These are phyloP conservation scores for Connochaetes taurinus DNA, from an alignment of 2,113 vertebrate species.

Conservation along the genomic window DNA sequence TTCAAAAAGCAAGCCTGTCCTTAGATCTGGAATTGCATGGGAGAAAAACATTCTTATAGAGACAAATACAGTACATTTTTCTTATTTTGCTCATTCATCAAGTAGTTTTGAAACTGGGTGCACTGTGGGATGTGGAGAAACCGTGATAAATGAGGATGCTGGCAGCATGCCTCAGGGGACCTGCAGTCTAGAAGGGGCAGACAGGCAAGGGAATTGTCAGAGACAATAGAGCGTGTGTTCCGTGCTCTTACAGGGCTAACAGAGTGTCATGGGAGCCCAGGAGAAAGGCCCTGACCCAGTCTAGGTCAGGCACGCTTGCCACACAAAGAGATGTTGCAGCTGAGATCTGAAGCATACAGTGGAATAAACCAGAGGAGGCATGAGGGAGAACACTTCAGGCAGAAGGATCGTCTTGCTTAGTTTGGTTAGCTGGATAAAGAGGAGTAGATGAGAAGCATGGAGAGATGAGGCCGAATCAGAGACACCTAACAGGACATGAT, in stretches of 20 bases:
- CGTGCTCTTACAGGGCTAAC: neutral
- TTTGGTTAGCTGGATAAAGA: neutral
- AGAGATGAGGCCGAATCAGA: neutral
- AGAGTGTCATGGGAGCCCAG: neutral
- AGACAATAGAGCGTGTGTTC: neutral
- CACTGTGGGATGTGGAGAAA: neutral
- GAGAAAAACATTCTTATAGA: slow-evolving; percentile 13
- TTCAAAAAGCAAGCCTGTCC: neutral
- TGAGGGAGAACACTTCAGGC: neutral
- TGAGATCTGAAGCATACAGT: neutral
- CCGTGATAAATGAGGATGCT: neutral
- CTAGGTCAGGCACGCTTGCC: neutral
- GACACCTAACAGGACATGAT: neutral
- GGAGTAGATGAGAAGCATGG: neutral
- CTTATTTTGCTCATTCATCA: slow-evolving; percentile 4
- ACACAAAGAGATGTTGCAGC: neutral
- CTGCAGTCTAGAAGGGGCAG: neutral
- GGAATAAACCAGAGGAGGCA: neutral
- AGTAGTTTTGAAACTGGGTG: neutral
- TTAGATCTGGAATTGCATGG: neutral
- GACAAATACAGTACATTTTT: neutral
- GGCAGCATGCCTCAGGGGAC: neutral
- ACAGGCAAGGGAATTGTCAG: neutral
- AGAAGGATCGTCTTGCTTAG: neutral
- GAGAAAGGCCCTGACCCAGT: neutral